A percentile compares a stretch with the other conserved stretches of the same genome.
Conservation (phyloP, 2,113 vertebrate species). For the Todiramphus chloris region DNA sequence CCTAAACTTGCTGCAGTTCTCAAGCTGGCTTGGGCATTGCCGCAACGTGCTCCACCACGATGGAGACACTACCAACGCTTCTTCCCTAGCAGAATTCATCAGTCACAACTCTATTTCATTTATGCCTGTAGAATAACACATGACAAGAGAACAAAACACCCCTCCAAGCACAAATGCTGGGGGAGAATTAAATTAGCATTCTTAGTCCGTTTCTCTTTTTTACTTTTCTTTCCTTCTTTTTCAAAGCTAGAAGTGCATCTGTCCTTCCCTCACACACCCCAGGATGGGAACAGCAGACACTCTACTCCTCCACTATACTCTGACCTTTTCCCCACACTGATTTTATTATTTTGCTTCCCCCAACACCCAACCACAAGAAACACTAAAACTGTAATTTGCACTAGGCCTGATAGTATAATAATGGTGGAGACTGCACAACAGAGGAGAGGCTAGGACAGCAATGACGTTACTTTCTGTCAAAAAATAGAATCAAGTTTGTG, state of each 20-base stretch:
- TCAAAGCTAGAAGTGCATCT: not conserved
- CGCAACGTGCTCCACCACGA: not conserved
- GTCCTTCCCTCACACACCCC: not conserved
- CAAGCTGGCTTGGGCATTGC: not conserved
- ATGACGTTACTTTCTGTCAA: not conserved
- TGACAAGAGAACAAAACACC: not conserved
- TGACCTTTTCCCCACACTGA: not conserved
- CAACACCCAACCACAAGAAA: not conserved
- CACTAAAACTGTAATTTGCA: not conserved
- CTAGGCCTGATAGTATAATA: not conserved
- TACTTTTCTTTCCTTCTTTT: not conserved
- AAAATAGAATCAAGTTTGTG: not conserved
- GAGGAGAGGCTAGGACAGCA: not conserved
- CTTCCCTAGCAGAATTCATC: not conserved
- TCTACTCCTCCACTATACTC: not conserved
- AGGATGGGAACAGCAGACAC: not conserved
- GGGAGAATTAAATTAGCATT: not conserved
- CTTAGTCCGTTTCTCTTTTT: not conserved
- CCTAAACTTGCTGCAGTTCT: not conserved
- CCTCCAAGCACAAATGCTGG: accelerated
- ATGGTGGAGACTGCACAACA: not conserved
- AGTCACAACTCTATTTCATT: not conserved
- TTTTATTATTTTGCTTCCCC: not conserved
- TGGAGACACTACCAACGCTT: accelerated
- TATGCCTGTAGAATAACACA: not conserved